Evolutionary conservation across 2,888 invertebrate genomes (phyloP), one percentile per base, ranked within the genome.

Genomic region (Mythimna vitellina): DNA sequence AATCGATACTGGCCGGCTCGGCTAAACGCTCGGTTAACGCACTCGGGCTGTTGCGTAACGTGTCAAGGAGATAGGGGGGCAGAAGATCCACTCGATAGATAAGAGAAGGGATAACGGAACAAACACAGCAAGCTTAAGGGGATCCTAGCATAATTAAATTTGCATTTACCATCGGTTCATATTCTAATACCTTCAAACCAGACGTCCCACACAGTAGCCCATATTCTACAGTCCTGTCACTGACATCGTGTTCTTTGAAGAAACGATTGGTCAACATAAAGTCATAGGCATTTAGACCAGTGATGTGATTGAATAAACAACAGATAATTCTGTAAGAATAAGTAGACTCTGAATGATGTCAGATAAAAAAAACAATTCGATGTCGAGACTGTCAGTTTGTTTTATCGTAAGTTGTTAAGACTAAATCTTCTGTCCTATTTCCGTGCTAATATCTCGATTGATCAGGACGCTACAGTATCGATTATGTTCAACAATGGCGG

Each of bases 401-500:
- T 46, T 12, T 17, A 46, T 46, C 46, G 12, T 17, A 46, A 22
- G 38, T 42, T 20, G 14, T 53, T 29, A 56, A 4, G 9, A 61
- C 29, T 62, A 64, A 46, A 57, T 53, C 66, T 80, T 80, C 75
- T 80, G 80, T 17, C 2, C 7, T 35, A 54, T 17, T n/a, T 46
- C 17, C 22, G 51, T n/a, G 58, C 29, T 35, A 71, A 75, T 65
- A 74, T 74, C 73, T 77, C 80, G 81, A 87, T 80, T 73, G 76
- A 85, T 85, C 71, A 72, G 63, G 66, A 76, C 68, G 69, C 74
- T 69, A 81, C 73, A 42, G 70, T 82, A 86, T 87, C 81, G 83
- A 86, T 83, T 84, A 84, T 80, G 66, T 76, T 74, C 73, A 85
- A 85, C 82, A 83, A 87, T 77, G 53, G 69, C 78, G 67, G 85